Evolutionary conservation across 2,888 invertebrate genomes (phyloP).

Genomic region (Calameuta idolon): DNA sequence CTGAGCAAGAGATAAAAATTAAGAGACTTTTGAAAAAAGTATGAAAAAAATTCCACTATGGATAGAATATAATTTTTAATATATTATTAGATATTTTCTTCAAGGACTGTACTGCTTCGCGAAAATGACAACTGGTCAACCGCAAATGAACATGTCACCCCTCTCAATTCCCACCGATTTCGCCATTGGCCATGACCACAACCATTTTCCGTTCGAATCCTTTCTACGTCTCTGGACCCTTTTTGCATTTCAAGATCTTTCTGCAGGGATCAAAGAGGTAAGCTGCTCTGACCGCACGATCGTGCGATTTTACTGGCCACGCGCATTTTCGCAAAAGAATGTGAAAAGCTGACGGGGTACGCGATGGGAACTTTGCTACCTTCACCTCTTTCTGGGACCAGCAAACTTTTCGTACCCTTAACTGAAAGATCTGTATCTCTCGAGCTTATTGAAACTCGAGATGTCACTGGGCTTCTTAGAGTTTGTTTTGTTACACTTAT

Average conservation of each 20-base stretch:
- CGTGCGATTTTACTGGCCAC: constrained; percentile 46
- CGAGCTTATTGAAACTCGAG: constrained; percentile 29
- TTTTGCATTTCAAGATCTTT: constrained; percentile 50
- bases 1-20: background rate
- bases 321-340: constrained; percentile 42
- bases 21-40: background rate
- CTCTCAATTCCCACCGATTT: constrained; percentile 60
- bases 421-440: constrained; percentile 25
- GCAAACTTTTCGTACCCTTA: constrained; percentile 25
- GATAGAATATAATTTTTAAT: background rate
- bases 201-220: constrained; percentile 37
- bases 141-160: constrained; percentile 67
- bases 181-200: constrained; percentile 30
- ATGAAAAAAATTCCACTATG: background rate
- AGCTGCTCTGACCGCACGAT: constrained; percentile 34
- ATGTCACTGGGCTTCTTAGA: constrained; percentile 28
- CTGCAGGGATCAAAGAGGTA: constrained; percentile 54
- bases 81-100: background rate
- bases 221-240: constrained; percentile 40
- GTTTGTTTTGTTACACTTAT: constrained; percentile 28
- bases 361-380: constrained; percentile 21
- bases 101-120: background rate
- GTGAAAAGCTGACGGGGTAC: constrained; percentile 14
- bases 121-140: constrained; percentile 59
- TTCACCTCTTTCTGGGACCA: constrained; percentile 22